These are phyloP conservation scores for Callimorpha dominula DNA, from an alignment of 2,888 invertebrate genomes.

Conservation along the genomic window DNA sequence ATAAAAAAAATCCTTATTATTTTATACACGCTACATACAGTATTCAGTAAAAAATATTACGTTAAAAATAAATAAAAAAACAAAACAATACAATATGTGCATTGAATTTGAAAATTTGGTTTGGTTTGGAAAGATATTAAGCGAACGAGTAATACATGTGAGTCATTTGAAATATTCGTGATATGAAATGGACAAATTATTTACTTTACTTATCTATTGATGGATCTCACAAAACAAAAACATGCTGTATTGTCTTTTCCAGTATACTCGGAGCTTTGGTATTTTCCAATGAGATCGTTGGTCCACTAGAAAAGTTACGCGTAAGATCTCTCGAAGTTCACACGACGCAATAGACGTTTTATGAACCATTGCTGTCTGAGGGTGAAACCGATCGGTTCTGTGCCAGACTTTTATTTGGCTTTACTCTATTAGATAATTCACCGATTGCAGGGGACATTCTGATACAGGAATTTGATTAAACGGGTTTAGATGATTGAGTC, in stretches of 20 bases:
- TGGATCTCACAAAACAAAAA: neutral
- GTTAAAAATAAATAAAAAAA: neutral
- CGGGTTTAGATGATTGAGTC: neutral
- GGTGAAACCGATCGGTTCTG: constrained; percentile 28
- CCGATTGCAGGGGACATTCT: constrained; percentile 9
- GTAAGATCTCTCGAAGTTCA: constrained; percentile 51
- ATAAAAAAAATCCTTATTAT: neutral
- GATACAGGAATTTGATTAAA: constrained; percentile 1
- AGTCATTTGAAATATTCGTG: neutral
- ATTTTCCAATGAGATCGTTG: constrained; percentile 40
- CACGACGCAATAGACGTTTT: constrained; percentile 51
- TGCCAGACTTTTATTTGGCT: constrained; percentile 29
- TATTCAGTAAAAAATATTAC: neutral
- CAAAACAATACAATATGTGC: neutral
- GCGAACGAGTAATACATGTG: too few species aligned
- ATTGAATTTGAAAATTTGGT: neutral
- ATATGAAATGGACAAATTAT: neutral
- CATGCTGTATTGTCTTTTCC: neutral
- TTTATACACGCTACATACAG: neutral
- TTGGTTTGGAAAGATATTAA: neutral
- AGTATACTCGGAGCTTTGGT: constrained; percentile 1
- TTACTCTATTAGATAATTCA: constrained; percentile 27
- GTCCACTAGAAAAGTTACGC: constrained; percentile 54
- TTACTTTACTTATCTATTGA: neutral
- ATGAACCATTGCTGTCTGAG: constrained; percentile 44